Base-by-base conservation (phyloP, 2,113 vertebrate species). In the Solenodon paradoxus region DNA sequence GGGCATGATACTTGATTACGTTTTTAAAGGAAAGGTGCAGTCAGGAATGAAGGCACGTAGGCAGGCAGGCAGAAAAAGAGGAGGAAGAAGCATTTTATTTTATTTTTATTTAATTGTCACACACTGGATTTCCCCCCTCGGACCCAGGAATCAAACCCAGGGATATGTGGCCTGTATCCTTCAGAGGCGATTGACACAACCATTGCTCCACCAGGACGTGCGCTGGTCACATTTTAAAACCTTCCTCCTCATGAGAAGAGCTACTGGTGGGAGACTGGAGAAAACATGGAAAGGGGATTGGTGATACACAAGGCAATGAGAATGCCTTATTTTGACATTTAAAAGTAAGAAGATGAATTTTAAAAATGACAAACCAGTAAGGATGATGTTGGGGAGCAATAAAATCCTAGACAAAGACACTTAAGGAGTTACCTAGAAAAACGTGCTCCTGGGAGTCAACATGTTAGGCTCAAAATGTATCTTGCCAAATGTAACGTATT, bases 311-410 rank as follows among this genome's bases (percentile, higher is more conserved):
- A 78, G 55, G 19, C 61, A 35, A 61, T 20, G 59, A 57, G n/a
- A 89, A 82, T 84, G 28, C n/a, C 42, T 74, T 79, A 47, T 85
- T 90, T 94, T 93, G 45, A 92, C 51, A 49, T 72, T 92, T 89
- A 42, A 64, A 95, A 66, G 4, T 45, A 47, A 84, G 51, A 55
- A 78, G 61, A 72, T 77, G 1, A 82, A 53, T 87, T 90, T 95
- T 55, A 12, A 63, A 90, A 92, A 74, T 69, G 63, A 53, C 19
- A 87, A 75, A 74, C 51, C 20, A 69, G 30, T 90, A 57, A 92
- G 20, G 59, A 80, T 72, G 51, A 61, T 77, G 64, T 42, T 66
- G 38, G 66, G 17, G 11, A 95, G 28, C 28, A 61, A 81, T 9
- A 11, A 20, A 93, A 72, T 77, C 28, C 45, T 83, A 49, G 53